Conservation (phyloP, 2,888 invertebrate genomes). For the Drosophila atripex region DNA sequence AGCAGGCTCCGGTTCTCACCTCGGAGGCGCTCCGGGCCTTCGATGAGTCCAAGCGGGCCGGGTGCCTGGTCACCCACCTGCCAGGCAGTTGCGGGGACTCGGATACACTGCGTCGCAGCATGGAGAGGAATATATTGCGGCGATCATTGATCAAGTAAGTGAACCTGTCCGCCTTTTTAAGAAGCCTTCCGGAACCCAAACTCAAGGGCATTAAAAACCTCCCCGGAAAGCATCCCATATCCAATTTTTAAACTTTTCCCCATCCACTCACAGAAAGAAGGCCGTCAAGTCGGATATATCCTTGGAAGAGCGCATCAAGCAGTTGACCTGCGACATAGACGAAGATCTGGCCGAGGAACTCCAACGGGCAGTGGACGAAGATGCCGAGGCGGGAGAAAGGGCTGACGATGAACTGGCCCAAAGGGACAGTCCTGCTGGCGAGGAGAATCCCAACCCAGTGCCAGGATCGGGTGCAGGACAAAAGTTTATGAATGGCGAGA, state of each 20-base stretch:
- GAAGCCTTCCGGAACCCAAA: background rate
- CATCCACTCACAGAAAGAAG: conserved; percentile 78
- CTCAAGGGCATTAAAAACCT: too few relatives aligned
- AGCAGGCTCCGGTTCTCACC: conserved; percentile 87
- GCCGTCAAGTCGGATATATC: conserved; percentile 87
- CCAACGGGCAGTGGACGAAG: conserved; percentile 58
- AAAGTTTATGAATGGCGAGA: conserved; percentile 84
- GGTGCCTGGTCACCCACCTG: conserved; percentile 83
- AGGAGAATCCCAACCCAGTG: conserved; percentile 84
- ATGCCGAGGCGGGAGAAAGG: conserved; percentile 56
- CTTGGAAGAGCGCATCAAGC: conserved; percentile 92
- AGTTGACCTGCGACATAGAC: conserved; percentile 93
- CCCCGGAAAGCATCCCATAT: background rate
- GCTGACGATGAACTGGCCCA: conserved; percentile 84
- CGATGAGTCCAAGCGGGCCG: conserved; percentile 87
- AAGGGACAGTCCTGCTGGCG: conserved; percentile 88
- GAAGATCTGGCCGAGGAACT: conserved; percentile 84
- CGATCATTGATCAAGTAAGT: conserved; percentile 91
- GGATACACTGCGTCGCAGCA: conserved; percentile 89
- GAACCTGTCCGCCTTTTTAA: background rate
- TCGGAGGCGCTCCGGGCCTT: conserved; percentile 90
- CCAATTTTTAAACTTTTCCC: background rate
- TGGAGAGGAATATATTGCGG: conserved; percentile 92
- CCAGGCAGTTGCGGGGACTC: conserved; percentile 85
- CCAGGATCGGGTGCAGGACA: conserved; percentile 45